Evolutionary conservation across 2,888 invertebrate genomes (phyloP).

Genomic region (Nomada ferruginata): DNA sequence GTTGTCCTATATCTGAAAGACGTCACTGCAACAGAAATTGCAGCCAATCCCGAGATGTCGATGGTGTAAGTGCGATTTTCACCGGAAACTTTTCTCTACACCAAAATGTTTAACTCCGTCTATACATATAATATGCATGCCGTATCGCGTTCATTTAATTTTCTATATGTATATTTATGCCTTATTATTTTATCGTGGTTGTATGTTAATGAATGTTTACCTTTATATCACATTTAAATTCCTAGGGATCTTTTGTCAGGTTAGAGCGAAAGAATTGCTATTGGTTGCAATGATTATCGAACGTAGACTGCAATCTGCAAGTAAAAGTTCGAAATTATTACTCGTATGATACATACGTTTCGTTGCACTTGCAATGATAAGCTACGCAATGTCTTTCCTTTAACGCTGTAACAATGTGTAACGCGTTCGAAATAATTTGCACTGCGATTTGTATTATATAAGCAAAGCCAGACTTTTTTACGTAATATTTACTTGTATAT

Average conservation of each 20-base stretch:
- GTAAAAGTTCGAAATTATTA: conserved; percentile 25
- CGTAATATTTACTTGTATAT: conserved; percentile 53
- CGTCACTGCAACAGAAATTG: not conserved
- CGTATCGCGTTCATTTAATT: too few relatives aligned
- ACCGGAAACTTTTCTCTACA: not conserved
- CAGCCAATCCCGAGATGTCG: conserved; percentile 23
- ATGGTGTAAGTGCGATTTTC: conserved; percentile 1
- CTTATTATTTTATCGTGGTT: not conserved
- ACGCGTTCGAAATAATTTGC: not conserved
- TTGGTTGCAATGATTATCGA: conserved; percentile 32
- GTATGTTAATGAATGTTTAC: not conserved
- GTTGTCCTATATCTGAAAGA: not conserved
- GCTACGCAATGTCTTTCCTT: not conserved
- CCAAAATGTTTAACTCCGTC: not conserved
- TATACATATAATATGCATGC: too few relatives aligned
- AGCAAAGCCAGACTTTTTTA: conserved; percentile 33
- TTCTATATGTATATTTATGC: too few relatives aligned
- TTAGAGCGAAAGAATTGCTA: not conserved
- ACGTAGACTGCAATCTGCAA: conserved; percentile 10
- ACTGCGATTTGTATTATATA: not conserved
- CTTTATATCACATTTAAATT: not conserved
- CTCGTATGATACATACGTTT: not conserved
- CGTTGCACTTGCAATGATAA: not conserved
- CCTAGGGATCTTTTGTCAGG: conserved; percentile 35
- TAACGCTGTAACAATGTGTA: not conserved